Conservation (phyloP, 2,113 vertebrate genomes). For the Montifringilla adamsi region DNA sequence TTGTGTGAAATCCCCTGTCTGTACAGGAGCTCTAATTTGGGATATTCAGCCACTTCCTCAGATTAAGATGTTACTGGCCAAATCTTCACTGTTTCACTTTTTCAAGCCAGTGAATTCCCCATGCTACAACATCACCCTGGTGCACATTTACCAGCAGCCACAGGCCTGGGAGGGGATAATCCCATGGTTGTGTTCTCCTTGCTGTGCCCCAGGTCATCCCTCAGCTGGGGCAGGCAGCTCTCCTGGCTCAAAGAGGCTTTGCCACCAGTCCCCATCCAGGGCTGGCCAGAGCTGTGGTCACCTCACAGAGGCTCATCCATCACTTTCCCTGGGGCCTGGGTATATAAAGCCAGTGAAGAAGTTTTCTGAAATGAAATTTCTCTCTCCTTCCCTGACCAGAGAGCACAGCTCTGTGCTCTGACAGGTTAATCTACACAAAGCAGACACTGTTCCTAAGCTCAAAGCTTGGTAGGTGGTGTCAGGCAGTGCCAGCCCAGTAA, state of each 20-base stretch:
- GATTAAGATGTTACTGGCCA: background rate
- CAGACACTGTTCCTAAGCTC: background rate
- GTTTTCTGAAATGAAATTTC: background rate
- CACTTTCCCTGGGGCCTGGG: background rate
- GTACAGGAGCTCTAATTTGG: background rate
- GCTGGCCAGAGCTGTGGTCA: background rate
- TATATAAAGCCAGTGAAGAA: background rate
- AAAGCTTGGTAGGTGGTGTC: background rate
- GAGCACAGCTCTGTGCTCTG: background rate
- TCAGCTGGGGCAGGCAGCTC: background rate
- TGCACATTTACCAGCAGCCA: background rate
- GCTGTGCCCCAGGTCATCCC: background rate
- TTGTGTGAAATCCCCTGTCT: background rate
- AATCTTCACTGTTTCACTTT: background rate
- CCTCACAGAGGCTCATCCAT: background rate
- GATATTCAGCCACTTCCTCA: background rate
- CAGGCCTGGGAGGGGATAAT: background rate
- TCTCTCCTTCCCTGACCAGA: background rate
- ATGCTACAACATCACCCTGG: fast-evolving
- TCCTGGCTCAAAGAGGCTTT: background rate
- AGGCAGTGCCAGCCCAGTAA: background rate
- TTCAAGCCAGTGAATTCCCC: background rate
- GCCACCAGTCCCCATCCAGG: background rate
- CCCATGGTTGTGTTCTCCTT: background rate
- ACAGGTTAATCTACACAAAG: background rate